Base-by-base conservation (phyloP, 2,888 invertebrate genomes). In the Cantharis lateralis region DNA sequence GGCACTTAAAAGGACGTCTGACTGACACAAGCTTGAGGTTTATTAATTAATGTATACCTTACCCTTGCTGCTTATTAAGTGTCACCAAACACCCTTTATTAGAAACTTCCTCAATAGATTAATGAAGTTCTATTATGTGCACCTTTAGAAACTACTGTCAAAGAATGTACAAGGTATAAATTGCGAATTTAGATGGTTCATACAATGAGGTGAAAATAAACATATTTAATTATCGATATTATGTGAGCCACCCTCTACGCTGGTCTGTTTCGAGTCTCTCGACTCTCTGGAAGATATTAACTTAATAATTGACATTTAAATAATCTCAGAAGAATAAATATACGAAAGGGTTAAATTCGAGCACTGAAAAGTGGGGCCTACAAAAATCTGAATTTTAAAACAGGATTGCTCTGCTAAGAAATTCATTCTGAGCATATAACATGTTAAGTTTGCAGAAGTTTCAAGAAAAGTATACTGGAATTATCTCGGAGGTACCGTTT, bases 11-110 rank as follows among this genome's bases (percentile, higher is more conserved):
- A 64, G 66, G 66, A 68, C 75, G 28, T 71, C 63, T 75, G 75
- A 75, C 68, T 75, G 75, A 75, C 75, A 24, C 62, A 26, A 62
- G 71, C 71, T 75, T 71, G 68, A 68, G 75, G 71, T 75, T 71
- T 75, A 75, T 75, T 75, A 75, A 75, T 75, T 75, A 75, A 75
- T 71, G 75, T 63, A 32, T 62, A 74, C 74, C 70, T 74, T 69
- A 62, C 74, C 74, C 68, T 72, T 68, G 63, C 69, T 70, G 48
- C 69, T 69, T 74, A 74, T 74, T 74, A 74, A 74, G 74, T 70
- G 74, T 63, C 74, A 70, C 70, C 28, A 62, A 74, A 74, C 74
- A 70, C 74, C 74, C 24, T 72, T 72, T 61, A 28, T 68, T 61
- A 28, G 18, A 24, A 24, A 61, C 70, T 63, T 32, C 62, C 61